A percentile compares a stretch with the other conserved stretches of the same genome.
These are phyloP conservation scores for Burhinus bistriatus DNA, from an alignment of 2,113 vertebrate species.

Conservation along the genomic window DNA sequence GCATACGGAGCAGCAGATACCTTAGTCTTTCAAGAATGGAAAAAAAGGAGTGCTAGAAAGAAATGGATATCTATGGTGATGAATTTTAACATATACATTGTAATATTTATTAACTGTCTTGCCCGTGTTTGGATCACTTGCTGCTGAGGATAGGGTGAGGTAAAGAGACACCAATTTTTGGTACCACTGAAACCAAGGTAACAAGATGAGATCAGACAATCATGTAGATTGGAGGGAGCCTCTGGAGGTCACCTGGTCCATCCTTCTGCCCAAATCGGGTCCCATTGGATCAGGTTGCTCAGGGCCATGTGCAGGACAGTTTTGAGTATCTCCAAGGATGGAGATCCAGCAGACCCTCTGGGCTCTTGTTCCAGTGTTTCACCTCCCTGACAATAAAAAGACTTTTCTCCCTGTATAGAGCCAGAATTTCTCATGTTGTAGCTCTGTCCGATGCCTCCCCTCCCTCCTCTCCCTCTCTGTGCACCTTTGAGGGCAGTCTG, in stretches of 20 bases:
- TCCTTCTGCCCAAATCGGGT: background rate
- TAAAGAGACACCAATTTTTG: background rate
- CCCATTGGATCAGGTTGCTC: background rate
- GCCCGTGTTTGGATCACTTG: background rate
- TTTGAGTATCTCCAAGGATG: background rate
- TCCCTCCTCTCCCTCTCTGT: background rate
- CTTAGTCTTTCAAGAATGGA: background rate
- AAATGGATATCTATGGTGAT: background rate
- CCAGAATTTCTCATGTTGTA: background rate
- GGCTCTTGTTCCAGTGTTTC: background rate
- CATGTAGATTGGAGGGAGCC: accelerated
- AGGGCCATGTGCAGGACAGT: background rate
- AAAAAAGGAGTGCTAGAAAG: background rate
- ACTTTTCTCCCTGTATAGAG: accelerated
- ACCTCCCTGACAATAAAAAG: background rate
- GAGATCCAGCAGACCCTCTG: background rate
- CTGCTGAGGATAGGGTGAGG: background rate
- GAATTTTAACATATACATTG: background rate
- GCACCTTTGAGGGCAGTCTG: background rate
- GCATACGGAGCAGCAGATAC: background rate
- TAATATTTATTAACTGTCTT: background rate
- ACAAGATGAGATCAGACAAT: background rate
- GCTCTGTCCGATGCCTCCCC: accelerated
- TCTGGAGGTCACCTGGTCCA: background rate
- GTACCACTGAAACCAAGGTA: background rate